Evolutionary conservation across 2,888 invertebrate genomes (phyloP).

Genomic region (Caenorhabditis zanzibari): DNA sequence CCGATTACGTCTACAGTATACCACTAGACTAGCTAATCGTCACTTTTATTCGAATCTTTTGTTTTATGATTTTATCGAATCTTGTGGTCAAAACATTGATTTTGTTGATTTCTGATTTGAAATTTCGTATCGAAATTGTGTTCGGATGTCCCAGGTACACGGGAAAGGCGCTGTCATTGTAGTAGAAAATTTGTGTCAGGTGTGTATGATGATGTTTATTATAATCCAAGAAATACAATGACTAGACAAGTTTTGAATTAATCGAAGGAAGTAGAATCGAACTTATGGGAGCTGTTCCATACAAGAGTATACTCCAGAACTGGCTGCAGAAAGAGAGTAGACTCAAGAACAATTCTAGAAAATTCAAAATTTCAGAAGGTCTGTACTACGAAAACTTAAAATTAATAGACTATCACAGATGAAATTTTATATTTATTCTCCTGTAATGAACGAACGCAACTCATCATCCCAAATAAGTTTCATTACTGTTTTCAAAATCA

Average conservation of each 20-base stretch:
- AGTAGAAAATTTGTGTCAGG: constrained; percentile 1
- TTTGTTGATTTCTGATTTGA: constrained; percentile 14
- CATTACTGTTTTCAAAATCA: neutral
- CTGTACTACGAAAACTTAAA: too few species aligned
- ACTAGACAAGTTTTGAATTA: neutral
- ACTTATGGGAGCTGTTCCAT: too few species aligned
- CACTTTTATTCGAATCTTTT: constrained; percentile 31
- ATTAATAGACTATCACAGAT: too few species aligned
- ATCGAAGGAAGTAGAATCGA: neutral
- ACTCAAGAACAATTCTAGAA: too few species aligned
- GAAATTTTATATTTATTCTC: too few species aligned
- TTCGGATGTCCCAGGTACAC: constrained; percentile 11
- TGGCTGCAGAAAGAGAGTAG: too few species aligned
- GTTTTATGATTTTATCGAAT: constrained; percentile 35
- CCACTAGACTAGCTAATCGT: constrained; percentile 9
- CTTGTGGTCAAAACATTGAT: constrained; percentile 22
- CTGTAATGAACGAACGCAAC: too few species aligned
- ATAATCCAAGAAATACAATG: neutral
- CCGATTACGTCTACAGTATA: constrained; percentile 53
- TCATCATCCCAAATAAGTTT: too few species aligned
- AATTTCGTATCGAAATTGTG: constrained; percentile 2
- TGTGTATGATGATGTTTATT: neutral
- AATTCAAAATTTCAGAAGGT: too few species aligned
- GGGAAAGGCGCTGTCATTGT: constrained; percentile 28
- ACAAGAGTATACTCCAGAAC: too few species aligned